These are phyloP conservation scores for Cherax destructor DNA, from an alignment of 1,140 invertebrate species.

Conservation along the genomic window DNA sequence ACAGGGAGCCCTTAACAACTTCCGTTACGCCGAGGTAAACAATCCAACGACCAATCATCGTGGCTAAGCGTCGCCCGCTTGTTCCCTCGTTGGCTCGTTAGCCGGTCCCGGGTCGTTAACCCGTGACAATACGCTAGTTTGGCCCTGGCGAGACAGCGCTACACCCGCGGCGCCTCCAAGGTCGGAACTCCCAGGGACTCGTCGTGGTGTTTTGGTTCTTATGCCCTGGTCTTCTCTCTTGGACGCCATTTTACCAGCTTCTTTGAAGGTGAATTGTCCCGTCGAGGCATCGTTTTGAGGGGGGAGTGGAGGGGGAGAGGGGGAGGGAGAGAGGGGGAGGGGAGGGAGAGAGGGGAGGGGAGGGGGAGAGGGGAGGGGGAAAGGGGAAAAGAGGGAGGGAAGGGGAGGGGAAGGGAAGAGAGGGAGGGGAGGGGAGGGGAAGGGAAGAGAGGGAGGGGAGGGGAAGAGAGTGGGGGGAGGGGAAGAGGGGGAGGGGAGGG, in stretches of 20 bases:
- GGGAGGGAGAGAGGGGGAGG: neutral
- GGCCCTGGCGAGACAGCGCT: neutral
- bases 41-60: constrained; percentile 4
- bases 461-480: neutral
- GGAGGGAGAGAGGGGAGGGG: neutral
- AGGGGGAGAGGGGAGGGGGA: neutral
- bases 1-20: constrained; percentile 1
- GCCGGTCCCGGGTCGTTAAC: constrained; percentile 1
- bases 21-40: neutral
- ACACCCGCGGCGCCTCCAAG: neutral
- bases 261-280: neutral
- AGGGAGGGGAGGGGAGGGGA: neutral
- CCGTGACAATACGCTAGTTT: constrained; percentile 1
- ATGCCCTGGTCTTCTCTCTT: neutral
- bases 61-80: neutral
- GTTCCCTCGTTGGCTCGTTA: constrained; percentile 14
- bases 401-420: neutral
- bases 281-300: neutral
- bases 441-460: neutral
- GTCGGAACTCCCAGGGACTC: neutral
- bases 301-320: neutral
- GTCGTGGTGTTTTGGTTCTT: neutral
- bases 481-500: no score
- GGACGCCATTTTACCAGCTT: neutral
- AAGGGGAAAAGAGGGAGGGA: neutral